Percentiles rank a stretch among this genome's conserved stretches.
Evolutionary conservation across 2,797 vertebrate genomes (phyloP).

Genomic region (Tinamus major): DNA sequence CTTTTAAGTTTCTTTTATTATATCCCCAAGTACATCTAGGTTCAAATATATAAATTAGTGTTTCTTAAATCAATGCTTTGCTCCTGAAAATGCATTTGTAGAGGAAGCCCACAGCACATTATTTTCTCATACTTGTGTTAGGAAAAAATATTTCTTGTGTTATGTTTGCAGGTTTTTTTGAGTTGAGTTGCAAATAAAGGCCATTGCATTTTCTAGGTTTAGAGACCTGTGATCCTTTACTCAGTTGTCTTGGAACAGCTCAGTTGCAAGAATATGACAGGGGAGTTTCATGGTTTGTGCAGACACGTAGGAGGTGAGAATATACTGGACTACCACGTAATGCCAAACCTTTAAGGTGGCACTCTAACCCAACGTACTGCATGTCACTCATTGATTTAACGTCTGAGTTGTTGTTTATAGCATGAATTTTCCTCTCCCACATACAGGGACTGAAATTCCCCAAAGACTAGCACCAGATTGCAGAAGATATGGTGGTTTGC

Average conservation of each 20-base stretch:
- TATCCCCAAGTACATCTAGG: not conserved
- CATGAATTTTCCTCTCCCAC: constrained; percentile 20
- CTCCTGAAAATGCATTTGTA: not conserved
- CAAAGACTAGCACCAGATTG: not conserved
- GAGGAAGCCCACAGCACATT: not conserved
- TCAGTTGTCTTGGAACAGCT: not conserved
- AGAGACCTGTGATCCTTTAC: not conserved
- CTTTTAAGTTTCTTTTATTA: not conserved
- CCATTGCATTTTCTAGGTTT: not conserved
- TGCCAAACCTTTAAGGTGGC: constrained; percentile 1
- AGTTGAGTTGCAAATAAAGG: not conserved
- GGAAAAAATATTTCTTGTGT: not conserved
- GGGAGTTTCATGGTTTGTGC: not conserved
- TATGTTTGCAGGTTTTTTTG: not conserved
- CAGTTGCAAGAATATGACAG: not conserved
- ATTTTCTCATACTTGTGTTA: not conserved
- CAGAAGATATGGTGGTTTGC: not conserved
- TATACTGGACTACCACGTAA: constrained; percentile 21
- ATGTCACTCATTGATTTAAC: constrained; percentile 49
- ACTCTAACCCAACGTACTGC: not conserved
- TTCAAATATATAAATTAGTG: fast-evolving
- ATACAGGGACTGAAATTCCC: not conserved
- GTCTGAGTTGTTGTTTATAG: constrained; percentile 43
- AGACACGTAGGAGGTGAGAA: constrained; percentile 54
- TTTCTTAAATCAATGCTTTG: not conserved